A percentile compares a stretch with the other conserved stretches of the same genome.
Evolutionary conservation across 2,888 invertebrate genomes (phyloP).

Genomic region (Chaetoderma sp.): DNA sequence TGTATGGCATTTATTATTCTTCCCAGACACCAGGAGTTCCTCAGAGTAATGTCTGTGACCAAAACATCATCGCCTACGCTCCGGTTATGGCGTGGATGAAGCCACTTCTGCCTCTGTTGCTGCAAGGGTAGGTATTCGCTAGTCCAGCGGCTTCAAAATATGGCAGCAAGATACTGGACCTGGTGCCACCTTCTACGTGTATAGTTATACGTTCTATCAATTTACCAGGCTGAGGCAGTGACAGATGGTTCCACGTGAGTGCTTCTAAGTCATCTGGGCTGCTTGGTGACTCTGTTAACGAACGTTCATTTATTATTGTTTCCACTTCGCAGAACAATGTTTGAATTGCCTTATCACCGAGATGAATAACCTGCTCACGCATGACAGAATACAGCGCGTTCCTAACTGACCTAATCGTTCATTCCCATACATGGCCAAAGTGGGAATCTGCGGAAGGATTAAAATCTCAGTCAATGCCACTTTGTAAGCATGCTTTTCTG

Average conservation of each 20-base stretch:
- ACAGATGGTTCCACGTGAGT: background rate
- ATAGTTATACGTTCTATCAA: too few relatives aligned
- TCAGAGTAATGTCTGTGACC: background rate
- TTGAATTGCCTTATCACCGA: background rate
- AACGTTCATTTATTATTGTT: background rate
- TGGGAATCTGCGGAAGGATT: background rate
- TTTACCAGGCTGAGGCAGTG: background rate
- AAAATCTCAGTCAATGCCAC: background rate
- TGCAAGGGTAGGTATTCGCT: background rate
- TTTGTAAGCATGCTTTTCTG: background rate
- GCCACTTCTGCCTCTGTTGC: conserved; percentile 1
- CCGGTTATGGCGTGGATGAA: background rate
- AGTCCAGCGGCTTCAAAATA: background rate
- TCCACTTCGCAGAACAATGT: background rate
- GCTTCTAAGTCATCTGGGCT: background rate
- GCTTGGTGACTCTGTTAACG: background rate
- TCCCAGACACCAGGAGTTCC: background rate
- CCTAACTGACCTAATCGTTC: background rate
- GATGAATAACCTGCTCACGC: background rate
- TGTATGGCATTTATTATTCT: background rate
- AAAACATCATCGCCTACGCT: background rate
- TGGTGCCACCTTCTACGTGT: background rate
- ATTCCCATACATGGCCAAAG: background rate
- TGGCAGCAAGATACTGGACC: background rate
- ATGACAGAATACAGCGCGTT: background rate